Percentiles rank a stretch among this genome's conserved stretches.
Evolutionary conservation across 1,140 invertebrate genomes (phyloP).

Genomic region (Brevipalpus yothersi): DNA sequence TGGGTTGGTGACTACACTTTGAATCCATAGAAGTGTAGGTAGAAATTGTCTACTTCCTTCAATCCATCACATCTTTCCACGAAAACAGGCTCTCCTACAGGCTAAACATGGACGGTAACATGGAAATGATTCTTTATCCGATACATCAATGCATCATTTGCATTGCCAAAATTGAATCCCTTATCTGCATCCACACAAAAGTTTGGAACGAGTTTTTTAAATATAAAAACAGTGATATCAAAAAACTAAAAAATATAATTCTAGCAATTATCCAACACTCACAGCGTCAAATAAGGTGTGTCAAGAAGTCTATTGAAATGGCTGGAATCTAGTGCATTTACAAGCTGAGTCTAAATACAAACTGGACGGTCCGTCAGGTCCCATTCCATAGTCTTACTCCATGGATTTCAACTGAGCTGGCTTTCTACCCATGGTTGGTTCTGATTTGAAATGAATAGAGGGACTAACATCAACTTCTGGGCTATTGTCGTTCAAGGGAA

Average conservation of each 20-base stretch:
- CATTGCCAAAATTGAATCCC: conserved; percentile 87
- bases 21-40: conserved; percentile 89
- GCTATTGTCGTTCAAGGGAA: not conserved
- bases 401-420: conserved; percentile 12
- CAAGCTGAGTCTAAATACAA: conserved; percentile 33
- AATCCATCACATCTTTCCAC: conserved; percentile 62
- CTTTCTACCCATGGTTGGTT: conserved; percentile 25
- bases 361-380: conserved; percentile 16
- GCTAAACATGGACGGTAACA: conserved; percentile 72
- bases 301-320: conserved; percentile 61
- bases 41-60: conserved; percentile 71
- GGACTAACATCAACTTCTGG: conserved; percentile 14
- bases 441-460: conserved; percentile 43
- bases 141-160: conserved; percentile 95
- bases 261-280: conserved; percentile 18
- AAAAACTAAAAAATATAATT: not conserved
- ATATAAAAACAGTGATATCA: conserved; percentile 1
- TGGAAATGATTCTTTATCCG: conserved; percentile 99
- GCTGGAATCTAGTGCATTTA: conserved; percentile 69
- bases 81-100: conserved; percentile 61
- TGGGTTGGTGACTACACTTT: conserved; percentile 85
- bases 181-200: conserved; percentile 88
- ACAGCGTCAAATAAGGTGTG: conserved; percentile 56
- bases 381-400: conserved; percentile 25
- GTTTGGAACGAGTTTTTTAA: conserved; percentile 42